phyloP scores from a whole-genome alignment of 2,797 vertebrate species.

The Hemitrygon akajei region DNA sequence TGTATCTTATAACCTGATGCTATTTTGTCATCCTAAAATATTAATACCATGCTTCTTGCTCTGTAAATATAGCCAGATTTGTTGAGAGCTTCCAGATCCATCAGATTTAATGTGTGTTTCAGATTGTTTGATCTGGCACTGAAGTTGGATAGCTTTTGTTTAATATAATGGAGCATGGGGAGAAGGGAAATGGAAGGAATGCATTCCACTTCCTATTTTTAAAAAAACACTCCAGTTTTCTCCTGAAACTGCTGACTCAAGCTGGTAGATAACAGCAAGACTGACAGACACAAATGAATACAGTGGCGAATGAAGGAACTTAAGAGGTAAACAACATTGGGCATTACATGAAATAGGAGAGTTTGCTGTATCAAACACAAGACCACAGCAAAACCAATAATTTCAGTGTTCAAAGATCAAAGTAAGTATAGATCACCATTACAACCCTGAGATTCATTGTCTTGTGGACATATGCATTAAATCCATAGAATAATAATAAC shows the following conservation, averaged over 20 bases:
- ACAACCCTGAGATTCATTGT: too few relatives aligned
- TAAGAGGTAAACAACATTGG: not conserved
- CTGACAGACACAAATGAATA: not conserved
- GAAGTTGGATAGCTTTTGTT: conserved; percentile 7
- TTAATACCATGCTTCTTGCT: not conserved
- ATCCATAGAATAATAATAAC: too few relatives aligned
- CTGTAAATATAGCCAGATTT: not conserved
- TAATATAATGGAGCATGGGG: not conserved
- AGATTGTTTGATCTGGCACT: conserved; percentile 2
- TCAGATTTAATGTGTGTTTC: not conserved
- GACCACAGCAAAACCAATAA: not conserved
- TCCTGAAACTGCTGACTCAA: not conserved
- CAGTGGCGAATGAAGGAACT: not conserved
- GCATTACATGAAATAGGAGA: not conserved
- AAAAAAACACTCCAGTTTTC: not conserved
- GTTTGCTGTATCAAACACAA: not conserved
- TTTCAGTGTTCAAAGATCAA: not conserved
- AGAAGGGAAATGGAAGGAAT: conserved; percentile 8
- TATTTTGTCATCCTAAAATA: not conserved
- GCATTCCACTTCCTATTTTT: not conserved
- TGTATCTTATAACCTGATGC: not conserved
- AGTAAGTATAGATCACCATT: too few relatives aligned
- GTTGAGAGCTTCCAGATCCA: not conserved
- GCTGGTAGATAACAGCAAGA: not conserved
- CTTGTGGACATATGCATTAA: too few relatives aligned